A percentile compares a stretch with the other conserved stretches of the same genome.
Conservation (phyloP, 1,140 invertebrate genomes). For the Ganaspis sp. region DNA sequence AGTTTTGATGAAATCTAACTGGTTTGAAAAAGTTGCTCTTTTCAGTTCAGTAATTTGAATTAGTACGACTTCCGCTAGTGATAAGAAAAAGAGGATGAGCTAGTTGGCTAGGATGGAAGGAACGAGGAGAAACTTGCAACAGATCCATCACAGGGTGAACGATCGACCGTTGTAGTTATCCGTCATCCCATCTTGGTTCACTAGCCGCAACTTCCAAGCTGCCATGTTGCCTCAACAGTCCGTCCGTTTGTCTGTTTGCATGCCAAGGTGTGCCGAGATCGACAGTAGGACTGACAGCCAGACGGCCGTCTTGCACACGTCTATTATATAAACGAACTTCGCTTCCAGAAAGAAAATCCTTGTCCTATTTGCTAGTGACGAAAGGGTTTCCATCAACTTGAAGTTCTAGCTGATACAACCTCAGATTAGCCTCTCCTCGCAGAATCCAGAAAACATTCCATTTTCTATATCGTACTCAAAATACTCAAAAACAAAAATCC, state of each 20-base stretch:
- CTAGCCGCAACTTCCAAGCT: neutral
- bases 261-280: constrained; percentile 6
- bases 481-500: too few relatives aligned
- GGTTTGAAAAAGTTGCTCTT: neutral
- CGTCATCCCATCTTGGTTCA: constrained; percentile 50
- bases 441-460: neutral
- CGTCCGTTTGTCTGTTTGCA: neutral
- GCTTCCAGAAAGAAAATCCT: neutral
- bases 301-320: constrained; percentile 9
- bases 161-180: constrained; percentile 55
- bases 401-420: neutral
- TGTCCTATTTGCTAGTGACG: constrained; percentile 7
- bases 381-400: neutral
- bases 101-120: neutral
- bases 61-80: neutral
- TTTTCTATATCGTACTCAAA: too few relatives aligned
- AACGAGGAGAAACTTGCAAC: neutral
- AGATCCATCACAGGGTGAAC: constrained; percentile 47
- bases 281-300: constrained; percentile 1
- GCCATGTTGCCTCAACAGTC: neutral
- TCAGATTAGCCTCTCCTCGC: neutral
- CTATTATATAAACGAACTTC: constrained; percentile 7
- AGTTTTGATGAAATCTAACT: neutral
- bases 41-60: neutral
- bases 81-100: constrained; percentile 3